Conservation (phyloP, 1,140 invertebrate species). For the Drosophila mojavensis region DNA sequence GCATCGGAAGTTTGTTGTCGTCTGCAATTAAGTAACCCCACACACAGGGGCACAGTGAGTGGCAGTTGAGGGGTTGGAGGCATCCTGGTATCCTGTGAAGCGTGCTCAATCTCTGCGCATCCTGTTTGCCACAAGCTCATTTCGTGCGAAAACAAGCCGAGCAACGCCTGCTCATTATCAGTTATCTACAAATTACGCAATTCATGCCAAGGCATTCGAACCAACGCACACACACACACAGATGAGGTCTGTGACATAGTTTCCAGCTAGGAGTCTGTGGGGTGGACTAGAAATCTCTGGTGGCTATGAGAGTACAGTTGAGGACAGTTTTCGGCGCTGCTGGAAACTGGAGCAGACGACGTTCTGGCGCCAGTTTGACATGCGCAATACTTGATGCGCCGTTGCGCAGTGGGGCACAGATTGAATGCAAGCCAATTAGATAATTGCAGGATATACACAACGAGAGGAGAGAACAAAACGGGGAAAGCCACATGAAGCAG, state of each 20-base stretch:
- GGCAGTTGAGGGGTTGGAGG: not conserved
- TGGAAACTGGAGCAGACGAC: conserved; percentile 76
- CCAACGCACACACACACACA: conserved; percentile 16
- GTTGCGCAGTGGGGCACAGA: conserved; percentile 43
- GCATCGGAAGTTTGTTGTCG: conserved; percentile 65
- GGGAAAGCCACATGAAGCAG: not conserved
- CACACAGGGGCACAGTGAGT: not conserved
- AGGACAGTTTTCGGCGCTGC: conserved; percentile 29
- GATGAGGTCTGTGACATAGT: conserved; percentile 63
- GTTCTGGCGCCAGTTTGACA: conserved; percentile 75
- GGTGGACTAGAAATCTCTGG: conserved; percentile 21
- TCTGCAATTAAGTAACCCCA: conserved; percentile 43
- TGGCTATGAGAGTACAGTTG: conserved; percentile 16
- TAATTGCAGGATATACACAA: conserved; percentile 59
- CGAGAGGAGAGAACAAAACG: conserved; percentile 11
- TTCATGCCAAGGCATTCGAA: conserved; percentile 38
- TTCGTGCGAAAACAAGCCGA: conserved; percentile 4
- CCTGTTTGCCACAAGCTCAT: conserved; percentile 44
- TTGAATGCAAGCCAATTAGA: conserved; percentile 64
- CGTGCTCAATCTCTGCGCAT: conserved; percentile 70
- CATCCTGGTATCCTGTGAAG: conserved; percentile 25
- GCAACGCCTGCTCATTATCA: conserved; percentile 67
- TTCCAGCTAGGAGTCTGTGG: conserved; percentile 21
- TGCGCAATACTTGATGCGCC: conserved; percentile 49
- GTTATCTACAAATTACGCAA: conserved; percentile 69